Base-by-base conservation (phyloP, 1,140 invertebrate species). In the Meloidogyne floridensis region DNA sequence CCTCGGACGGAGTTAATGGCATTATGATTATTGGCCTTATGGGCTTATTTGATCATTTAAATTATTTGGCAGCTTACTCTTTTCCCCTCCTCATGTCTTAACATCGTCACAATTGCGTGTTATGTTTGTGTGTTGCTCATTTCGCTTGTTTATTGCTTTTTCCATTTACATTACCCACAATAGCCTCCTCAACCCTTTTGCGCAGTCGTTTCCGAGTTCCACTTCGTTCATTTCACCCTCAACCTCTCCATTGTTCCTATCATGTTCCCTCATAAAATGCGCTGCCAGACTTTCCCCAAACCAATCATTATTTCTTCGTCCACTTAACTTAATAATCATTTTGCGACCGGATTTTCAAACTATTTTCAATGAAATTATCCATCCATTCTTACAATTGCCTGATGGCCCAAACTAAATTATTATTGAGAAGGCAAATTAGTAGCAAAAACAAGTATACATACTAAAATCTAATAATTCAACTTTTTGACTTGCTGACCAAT, bases 181-280 rank as follows among this genome's bases (percentile, higher is more conserved):
- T 65, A n/a, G 59, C 59, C 59, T 65, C 59, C 59, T 65, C n/a
- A n/a, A 59, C 59, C 59, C 15, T 65, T n/a, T 15, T 65, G 59
- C 59, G 59, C 15, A 65, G n/a, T n/a, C n/a, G n/a, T 65, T 65
- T 65, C 59, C 59, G 59, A 65, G 59, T 65, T 65, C 59, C 59
- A 65, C 59, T 65, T 65, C 59, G 15, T 65, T 65, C 10, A 65
- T 65, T 65, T 65, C 59, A 65, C 59, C 59, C 59, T 65, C 59
- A 65, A 65, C 59, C 59, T 65, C 59, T 18, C 59, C 59, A 13
- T 65, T 65, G 59, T 65, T 65, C n/a, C 59, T 11, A 65, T 65
- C 59, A 65, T 65, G 59, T 65, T 65, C n/a, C 59, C n/a, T 18
- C 59, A n/a, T 18, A n/a, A n/a, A 59, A 65, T 65, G 13, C 56